phyloP scores from a whole-genome alignment of 1,140 invertebrate species.

The Pissodes strobi region DNA sequence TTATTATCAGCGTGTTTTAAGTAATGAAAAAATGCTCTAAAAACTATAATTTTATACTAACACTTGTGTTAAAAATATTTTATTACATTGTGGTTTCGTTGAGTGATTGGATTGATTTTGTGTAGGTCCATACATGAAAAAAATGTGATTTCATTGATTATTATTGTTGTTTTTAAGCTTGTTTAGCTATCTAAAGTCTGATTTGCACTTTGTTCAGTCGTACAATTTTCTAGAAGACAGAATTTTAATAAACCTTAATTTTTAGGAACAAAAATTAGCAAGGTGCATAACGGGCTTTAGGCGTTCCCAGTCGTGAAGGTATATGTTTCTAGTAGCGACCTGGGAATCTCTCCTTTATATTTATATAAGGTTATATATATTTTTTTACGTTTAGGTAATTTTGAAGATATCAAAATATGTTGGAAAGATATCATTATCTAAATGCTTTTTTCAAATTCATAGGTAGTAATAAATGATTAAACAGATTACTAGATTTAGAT shows the following conservation, averaged over 20 bases:
- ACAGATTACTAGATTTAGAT: conserved; percentile 21
- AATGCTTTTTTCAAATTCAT: conserved; percentile 36
- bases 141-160: conserved; percentile 27
- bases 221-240: no score
- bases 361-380: conserved; percentile 28
- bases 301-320: conserved; percentile 15
- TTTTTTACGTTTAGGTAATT: conserved; percentile 38
- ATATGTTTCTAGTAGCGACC: conserved; percentile 27
- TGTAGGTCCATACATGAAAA: conserved; percentile 18
- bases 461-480: conserved; percentile 25
- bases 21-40: no score
- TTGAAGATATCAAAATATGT: conserved; percentile 43
- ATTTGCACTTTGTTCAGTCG: background rate
- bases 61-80: conserved; percentile 8
- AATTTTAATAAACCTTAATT: background rate
- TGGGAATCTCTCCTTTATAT: conserved; percentile 11
- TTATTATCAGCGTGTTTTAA: no score
- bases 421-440: conserved; percentile 37
- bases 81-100: conserved; percentile 14
- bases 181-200: conserved; percentile 1
- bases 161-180: background rate
- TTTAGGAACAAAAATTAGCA: background rate
- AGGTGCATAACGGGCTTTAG: conserved; percentile 2
- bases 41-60: no score
- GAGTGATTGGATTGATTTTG: background rate